These are phyloP conservation scores for Spinus pinus DNA, from an alignment of 2,797 vertebrate species.

Conservation along the genomic window DNA sequence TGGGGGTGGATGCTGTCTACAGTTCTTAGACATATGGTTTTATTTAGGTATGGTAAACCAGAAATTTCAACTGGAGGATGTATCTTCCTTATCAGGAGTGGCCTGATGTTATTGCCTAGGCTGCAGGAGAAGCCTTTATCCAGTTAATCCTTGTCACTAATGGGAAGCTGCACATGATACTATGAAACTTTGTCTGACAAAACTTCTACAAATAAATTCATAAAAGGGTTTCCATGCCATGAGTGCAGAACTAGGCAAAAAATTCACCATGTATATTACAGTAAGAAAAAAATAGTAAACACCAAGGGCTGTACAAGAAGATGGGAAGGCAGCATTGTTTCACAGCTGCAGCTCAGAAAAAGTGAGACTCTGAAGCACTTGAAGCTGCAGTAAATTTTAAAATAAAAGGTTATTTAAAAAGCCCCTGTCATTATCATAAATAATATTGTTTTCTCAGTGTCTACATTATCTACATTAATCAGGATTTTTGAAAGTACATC, in stretches of 20 bases:
- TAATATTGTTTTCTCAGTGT: neutral
- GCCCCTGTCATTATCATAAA: neutral
- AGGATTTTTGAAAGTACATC: neutral
- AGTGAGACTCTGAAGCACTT: neutral
- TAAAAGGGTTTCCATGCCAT: neutral
- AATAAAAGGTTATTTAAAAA: neutral
- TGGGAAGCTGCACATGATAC: neutral
- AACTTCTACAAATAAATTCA: neutral
- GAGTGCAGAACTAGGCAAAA: neutral
- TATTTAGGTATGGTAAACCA: slow-evolving; percentile 2
- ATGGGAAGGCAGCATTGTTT: neutral
- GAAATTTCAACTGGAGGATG: slow-evolving; percentile 5
- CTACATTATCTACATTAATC: neutral
- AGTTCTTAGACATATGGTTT: neutral
- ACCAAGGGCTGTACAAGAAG: neutral
- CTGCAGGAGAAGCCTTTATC: neutral
- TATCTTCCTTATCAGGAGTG: neutral
- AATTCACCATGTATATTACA: neutral
- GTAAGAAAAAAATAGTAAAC: neutral
- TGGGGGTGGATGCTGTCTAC: neutral
- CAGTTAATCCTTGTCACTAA: neutral
- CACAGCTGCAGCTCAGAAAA: neutral
- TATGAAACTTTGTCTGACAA: neutral
- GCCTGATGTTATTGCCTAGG: neutral
- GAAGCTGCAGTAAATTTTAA: neutral